Conservation (phyloP, 2,113 vertebrate species). For the Leucosticte australis region DNA sequence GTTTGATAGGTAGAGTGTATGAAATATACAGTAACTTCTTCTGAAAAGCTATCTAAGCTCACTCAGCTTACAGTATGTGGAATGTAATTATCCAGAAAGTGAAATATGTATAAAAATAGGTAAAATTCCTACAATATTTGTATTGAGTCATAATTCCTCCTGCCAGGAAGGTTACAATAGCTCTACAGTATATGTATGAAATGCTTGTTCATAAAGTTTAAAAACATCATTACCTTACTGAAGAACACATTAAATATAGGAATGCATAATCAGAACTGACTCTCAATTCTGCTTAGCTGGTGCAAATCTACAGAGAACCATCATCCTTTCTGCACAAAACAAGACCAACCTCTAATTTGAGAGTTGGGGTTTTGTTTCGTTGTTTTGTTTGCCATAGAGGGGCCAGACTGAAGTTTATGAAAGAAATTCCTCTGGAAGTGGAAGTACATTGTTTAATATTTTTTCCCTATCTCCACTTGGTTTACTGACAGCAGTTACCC, state of each 20-base stretch:
- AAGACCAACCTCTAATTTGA: slow-evolving; percentile 34
- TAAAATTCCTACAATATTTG: slow-evolving; percentile 75
- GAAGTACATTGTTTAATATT: not conserved
- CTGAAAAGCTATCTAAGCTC: slow-evolving; percentile 47
- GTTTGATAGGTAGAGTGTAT: slow-evolving; percentile 46
- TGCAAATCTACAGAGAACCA: slow-evolving; percentile 69
- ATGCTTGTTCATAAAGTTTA: slow-evolving; percentile 70
- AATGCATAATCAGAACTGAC: slow-evolving; percentile 71
- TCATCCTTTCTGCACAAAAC: slow-evolving; percentile 53
- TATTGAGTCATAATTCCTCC: slow-evolving; percentile 68
- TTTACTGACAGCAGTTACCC: slow-evolving; percentile 57
- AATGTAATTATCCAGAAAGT: slow-evolving; percentile 68
- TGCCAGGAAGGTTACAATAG: slow-evolving; percentile 61
- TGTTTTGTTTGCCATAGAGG: slow-evolving; percentile 37
- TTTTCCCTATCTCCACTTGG: not conserved
- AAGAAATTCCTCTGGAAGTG: slow-evolving; percentile 35
- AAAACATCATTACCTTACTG: slow-evolving; percentile 61
- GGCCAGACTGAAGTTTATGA: slow-evolving; percentile 42
- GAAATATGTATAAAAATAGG: slow-evolving; percentile 79
- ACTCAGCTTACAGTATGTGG: slow-evolving; percentile 48
- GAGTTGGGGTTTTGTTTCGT: not conserved
- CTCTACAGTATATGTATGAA: slow-evolving; percentile 72
- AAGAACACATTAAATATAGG: slow-evolving; percentile 65
- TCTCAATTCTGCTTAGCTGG: slow-evolving; percentile 67
- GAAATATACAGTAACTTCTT: slow-evolving; percentile 63